A percentile compares a stretch with the other conserved stretches of the same genome.
Conservation (phyloP, 2,113 vertebrate species). For the Ictidomys tridecemlineatus region DNA sequence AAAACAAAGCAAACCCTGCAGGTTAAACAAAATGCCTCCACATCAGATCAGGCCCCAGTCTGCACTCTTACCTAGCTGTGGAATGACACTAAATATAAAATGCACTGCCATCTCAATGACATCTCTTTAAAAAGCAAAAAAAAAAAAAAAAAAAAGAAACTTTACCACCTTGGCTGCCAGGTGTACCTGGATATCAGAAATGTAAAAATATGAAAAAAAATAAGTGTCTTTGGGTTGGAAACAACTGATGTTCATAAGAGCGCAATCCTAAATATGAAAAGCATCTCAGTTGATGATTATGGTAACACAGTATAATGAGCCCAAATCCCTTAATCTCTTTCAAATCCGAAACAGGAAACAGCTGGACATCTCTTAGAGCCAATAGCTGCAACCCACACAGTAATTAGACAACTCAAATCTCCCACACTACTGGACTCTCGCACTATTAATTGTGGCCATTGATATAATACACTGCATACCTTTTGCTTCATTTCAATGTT, state of each 20-base stretch:
- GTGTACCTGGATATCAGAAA: not conserved
- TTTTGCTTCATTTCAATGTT: conserved; percentile 9
- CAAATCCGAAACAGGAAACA: conserved; percentile 20
- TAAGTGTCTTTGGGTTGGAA: not conserved
- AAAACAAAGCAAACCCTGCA: not conserved
- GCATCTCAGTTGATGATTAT: not conserved
- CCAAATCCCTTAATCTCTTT: not conserved
- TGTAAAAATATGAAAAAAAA: not conserved
- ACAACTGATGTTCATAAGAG: not conserved
- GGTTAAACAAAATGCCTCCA: not conserved
- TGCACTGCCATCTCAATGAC: not conserved
- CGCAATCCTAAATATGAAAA: conserved; percentile 31
- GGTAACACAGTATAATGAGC: not conserved
- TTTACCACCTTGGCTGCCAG: not conserved
- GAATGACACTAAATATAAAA: not conserved
- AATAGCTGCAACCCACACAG: not conserved
- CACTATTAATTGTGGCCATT: not conserved
- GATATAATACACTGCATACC: no score
- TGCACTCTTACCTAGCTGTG: not conserved
- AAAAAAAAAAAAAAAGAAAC: not conserved
- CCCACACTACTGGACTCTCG: not conserved
- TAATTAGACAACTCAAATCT: not conserved
- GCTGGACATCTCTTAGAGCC: not conserved
- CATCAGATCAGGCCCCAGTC: not conserved
- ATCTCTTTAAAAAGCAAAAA: not conserved